These are phyloP conservation scores for Enteromius mattozi DNA, from an alignment of 2,797 vertebrate species.

Conservation along the genomic window DNA sequence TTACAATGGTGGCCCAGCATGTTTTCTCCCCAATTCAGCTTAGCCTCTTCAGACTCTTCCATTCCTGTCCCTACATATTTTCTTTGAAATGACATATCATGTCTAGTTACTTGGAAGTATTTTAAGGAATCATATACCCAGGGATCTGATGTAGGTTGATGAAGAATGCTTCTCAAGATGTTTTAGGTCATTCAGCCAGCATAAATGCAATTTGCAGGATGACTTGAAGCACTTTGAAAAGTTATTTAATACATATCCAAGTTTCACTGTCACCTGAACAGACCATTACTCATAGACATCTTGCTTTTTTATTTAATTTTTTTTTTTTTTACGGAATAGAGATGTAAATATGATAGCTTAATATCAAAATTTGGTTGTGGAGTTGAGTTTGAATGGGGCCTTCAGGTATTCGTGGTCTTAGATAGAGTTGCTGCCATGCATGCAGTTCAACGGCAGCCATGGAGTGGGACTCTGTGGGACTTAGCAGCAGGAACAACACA, in stretches of 20 bases:
- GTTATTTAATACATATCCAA: slow-evolving; percentile 11
- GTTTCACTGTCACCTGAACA: background rate
- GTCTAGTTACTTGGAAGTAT: slow-evolving; percentile 39
- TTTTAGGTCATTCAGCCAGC: background rate
- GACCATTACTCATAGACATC: slow-evolving; percentile 1
- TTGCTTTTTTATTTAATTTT: background rate
- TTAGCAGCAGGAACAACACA: slow-evolving; percentile 84
- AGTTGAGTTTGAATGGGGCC: slow-evolving; percentile 38
- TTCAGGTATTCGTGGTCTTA: slow-evolving; percentile 55
- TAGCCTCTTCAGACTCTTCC: slow-evolving; percentile 46
- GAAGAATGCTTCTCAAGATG: slow-evolving; percentile 3
- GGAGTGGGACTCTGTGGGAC: slow-evolving; percentile 86
- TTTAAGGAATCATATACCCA: slow-evolving; percentile 21
- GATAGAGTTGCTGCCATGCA: slow-evolving; percentile 56
- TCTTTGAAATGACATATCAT: slow-evolving; percentile 43
- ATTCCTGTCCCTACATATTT: slow-evolving; percentile 49
- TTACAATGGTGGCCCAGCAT: slow-evolving; percentile 62
- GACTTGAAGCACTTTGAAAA: background rate
- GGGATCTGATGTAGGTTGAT: background rate
- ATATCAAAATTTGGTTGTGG: slow-evolving; percentile 23
- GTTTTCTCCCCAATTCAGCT: slow-evolving; percentile 57
- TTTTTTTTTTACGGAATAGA: background rate
- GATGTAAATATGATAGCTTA: slow-evolving; percentile 28
- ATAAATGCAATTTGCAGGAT: background rate
- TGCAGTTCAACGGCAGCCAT: slow-evolving; percentile 61